Evolutionary conservation across 2,113 vertebrate genomes (phyloP), one percentile per base, ranked within the genome.

Genomic region (Brienomyrus longianalis): DNA sequence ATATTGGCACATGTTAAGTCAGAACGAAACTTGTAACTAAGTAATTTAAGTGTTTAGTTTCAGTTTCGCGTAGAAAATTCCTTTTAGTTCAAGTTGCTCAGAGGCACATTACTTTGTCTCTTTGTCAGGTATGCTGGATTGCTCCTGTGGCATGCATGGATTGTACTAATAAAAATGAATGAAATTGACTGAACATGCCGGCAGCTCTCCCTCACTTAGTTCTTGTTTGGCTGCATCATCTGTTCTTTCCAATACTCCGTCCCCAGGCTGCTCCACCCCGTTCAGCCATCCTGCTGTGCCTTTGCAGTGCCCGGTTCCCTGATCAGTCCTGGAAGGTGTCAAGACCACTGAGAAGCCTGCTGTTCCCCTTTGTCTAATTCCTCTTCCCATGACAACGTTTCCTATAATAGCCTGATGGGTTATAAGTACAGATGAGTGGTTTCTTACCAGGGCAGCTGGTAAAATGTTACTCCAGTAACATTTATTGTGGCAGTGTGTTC

Each of bases 271-370:
- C 2, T 35, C 31, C 39, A 43, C 35, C 74, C 35, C 10, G 1
- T 70, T 70, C 62, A 70, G 62, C n/a, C 27, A 27, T 70, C 62
- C 62, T 31, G 62, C 62, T 70, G 62, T 70, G 62, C 27, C 62
- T 70, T 70, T 70, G 62, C 62, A 70, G 62, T 70, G 35, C 35
- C 13, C 39, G 5, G 74, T 43, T 39, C 74, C 31, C 35, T 43
- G 74, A 80, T 80, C 35, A 80, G 74, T 80, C 35, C 74, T 80
- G 74, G 74, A 80, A 80, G 74, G 74, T 80, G 31, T 80, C 74
- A 80, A 43, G 74, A 80, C 17, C 74, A 43, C 62, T 80, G 13
- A 80, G 74, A 80, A 35, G 74, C 74, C 74, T 80, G 74, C 74
- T 80, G 74, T 43, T 80, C 74, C 15, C 74, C 35, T 80, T 80